Percentiles rank a stretch among this genome's conserved stretches.
phyloP scores from a whole-genome alignment of 2,797 vertebrate species.

The Thripadectes ignobilis region DNA sequence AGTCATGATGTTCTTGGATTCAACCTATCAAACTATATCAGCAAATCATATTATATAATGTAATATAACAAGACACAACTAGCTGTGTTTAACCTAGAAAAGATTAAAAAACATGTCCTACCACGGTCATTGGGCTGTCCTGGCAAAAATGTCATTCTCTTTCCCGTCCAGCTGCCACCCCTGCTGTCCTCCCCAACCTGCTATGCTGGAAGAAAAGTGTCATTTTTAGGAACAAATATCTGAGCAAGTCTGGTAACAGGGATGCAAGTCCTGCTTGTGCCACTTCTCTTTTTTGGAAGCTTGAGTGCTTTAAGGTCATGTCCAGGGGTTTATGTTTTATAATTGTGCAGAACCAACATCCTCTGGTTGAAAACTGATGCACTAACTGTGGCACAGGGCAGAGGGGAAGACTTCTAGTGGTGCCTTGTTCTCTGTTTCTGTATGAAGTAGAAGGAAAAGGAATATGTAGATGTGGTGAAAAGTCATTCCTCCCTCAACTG shows the following conservation, averaged over 20 bases:
- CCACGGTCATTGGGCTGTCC: conserved; percentile 7
- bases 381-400: background rate
- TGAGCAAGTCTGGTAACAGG: background rate
- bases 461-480: background rate
- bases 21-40: conserved; percentile 56
- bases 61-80: conserved; percentile 63
- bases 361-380: background rate
- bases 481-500: background rate
- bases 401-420: background rate
- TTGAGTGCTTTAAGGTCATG: background rate
- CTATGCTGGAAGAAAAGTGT: background rate
- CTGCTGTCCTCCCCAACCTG: background rate
- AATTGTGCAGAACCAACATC: background rate
- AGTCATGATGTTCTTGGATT: conserved; percentile 65
- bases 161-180: background rate
- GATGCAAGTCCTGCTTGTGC: background rate
- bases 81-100: conserved; percentile 60
- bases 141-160: conserved; percentile 15
- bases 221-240: background rate
- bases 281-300: background rate
- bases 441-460: background rate
- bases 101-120: conserved; percentile 50
- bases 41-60: conserved; percentile 61
- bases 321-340: background rate
- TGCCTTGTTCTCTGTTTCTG: background rate